Conservation (phyloP, 2,797 vertebrate genomes). For the Cynodonichthys magdalenae region DNA sequence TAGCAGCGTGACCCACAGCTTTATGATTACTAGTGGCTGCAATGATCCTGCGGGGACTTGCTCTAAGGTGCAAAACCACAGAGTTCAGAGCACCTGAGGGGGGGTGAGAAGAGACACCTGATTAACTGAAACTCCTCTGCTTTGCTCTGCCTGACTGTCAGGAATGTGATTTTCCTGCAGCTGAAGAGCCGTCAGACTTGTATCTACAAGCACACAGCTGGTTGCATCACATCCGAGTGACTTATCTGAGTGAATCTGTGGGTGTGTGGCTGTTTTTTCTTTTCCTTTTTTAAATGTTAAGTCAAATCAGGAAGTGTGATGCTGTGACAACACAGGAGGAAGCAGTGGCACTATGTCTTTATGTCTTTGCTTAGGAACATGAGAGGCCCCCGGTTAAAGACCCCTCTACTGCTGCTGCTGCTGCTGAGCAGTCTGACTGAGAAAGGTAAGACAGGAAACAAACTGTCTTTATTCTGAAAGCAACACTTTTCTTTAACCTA, state of each 20-base stretch:
- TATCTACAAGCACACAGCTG: conserved; percentile 78
- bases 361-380: conserved; percentile 57
- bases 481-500: background rate
- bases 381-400: conserved; percentile 61
- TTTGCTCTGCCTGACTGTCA: conserved; percentile 69
- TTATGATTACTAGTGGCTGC: conserved; percentile 21
- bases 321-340: conserved; percentile 69
- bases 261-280: conserved; percentile 46
- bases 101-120: conserved; percentile 2
- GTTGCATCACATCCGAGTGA: conserved; percentile 83
- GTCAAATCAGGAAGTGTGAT: conserved; percentile 82
- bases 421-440: conserved; percentile 48
- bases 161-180: conserved; percentile 72
- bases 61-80: background rate
- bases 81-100: background rate
- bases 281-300: conserved; percentile 47
- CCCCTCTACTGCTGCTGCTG: conserved; percentile 58
- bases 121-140: conserved; percentile 12
- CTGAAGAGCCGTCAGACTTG: conserved; percentile 72
- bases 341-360: conserved; percentile 74
- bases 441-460: conserved; percentile 64
- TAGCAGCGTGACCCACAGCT: conserved; percentile 34
- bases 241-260: conserved; percentile 58
- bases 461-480: background rate
- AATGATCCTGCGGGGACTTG: background rate